These are phyloP conservation scores for Eubasilissa splendida DNA, from an alignment of 2,888 invertebrate species.

Conservation along the genomic window DNA sequence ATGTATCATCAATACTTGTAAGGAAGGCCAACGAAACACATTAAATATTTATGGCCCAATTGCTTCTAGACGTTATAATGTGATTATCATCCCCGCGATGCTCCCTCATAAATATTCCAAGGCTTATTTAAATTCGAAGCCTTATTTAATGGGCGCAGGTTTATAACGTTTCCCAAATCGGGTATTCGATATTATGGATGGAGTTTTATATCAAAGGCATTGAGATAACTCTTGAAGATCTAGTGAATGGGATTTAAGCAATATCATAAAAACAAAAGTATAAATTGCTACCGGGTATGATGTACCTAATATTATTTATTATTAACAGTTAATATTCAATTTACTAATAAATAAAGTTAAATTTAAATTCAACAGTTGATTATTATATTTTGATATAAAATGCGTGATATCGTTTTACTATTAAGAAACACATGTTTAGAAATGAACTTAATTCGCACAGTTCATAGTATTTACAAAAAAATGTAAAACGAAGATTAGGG, in stretches of 20 bases:
- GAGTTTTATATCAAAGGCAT: slow-evolving; percentile 31
- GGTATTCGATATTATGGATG: slow-evolving; percentile 27
- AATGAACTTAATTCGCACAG: too few relatives aligned
- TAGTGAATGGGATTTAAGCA: not conserved
- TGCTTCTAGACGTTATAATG: slow-evolving; percentile 20
- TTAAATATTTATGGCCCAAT: slow-evolving; percentile 28
- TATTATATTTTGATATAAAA: too few relatives aligned
- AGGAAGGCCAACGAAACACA: slow-evolving; percentile 1
- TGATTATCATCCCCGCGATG: slow-evolving; percentile 39
- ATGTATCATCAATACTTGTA: not conserved
- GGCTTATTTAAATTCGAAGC: slow-evolving; percentile 45
- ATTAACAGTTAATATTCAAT: too few relatives aligned
- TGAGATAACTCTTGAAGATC: slow-evolving; percentile 37
- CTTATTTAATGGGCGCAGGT: slow-evolving; percentile 39
- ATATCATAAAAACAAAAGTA: too few relatives aligned
- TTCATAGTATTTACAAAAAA: too few relatives aligned
- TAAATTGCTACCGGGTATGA: too few relatives aligned
- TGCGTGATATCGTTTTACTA: too few relatives aligned
- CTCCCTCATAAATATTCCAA: slow-evolving; percentile 40
- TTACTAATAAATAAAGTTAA: too few relatives aligned
- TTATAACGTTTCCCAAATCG: slow-evolving; percentile 18
- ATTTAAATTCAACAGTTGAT: too few relatives aligned
- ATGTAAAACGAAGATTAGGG: too few relatives aligned
- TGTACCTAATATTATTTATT: too few relatives aligned
- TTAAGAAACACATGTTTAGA: too few relatives aligned